Evolutionary conservation across 2,888 invertebrate species (phyloP), one percentile per base, ranked within the genome.

Genomic region (Eupeodes latifasciatus): DNA sequence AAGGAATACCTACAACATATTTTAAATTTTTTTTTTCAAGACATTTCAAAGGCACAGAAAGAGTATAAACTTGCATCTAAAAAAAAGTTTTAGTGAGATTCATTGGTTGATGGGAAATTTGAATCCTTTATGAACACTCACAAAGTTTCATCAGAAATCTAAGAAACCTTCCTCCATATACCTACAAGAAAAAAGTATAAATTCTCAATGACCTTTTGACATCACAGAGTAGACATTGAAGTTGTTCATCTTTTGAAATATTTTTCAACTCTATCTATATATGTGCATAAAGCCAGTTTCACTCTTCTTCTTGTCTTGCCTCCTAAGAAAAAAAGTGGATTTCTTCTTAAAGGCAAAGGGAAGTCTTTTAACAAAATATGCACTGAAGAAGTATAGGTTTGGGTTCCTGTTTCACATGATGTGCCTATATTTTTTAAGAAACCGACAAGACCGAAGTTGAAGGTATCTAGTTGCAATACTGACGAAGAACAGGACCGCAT

Each of bases 151-250:
- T 14, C 27, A 61, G 19, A 51, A 49, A 27, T 11, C 44, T 36
- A 16, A 47, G 40, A 49, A 47, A 19, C 2, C 12, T 12, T 55
- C 11, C 10, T 4, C 10, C n/a, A 11, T 47, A 12, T 5, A 4
- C 49, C n/a, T 40, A 47, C 5, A 14, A 66, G 64, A 71, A 71
- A 71, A 27, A 72, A 53, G 51, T 11, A 67, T 16, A 72, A 72
- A 34, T 79, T 61, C 59, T 82, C 47, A 79, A 80, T 76, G 83
- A 87, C 79, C 83, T 83, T 87, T 83, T 80, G 86, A 83, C 83
- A 83, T 87, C 76, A 64, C 34, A 64, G 67, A 9, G 40, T 40
- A 40, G 40, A 9, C 4, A 40, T 40, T 40, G 40, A 6, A 55
- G 69, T 79, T 79, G 47, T 79, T 79, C 83, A 57, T 86, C 83